These are phyloP conservation scores for Lates calcarifer DNA, from an alignment of 2,113 vertebrate species.

Conservation along the genomic window DNA sequence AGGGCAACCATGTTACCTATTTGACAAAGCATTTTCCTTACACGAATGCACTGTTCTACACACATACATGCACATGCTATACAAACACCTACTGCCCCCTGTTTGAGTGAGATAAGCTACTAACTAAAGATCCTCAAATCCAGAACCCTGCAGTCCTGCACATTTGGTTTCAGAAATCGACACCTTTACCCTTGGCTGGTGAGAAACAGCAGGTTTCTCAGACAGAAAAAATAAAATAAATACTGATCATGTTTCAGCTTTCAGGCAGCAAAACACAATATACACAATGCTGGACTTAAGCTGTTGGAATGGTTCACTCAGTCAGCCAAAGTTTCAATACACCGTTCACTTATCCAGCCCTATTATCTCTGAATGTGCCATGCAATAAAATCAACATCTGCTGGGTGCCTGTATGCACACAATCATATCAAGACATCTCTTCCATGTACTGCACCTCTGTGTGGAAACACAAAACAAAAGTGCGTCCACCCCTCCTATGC, in stretches of 20 bases:
- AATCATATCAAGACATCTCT: constrained; percentile 14
- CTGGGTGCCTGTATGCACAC: not conserved
- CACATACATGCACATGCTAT: not conserved
- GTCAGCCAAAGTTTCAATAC: not conserved
- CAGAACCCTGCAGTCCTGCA: constrained; percentile 37
- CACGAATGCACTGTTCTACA: not conserved
- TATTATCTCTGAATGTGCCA: not conserved
- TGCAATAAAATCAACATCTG: constrained; percentile 17
- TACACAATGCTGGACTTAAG: not conserved
- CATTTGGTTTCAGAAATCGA: constrained; percentile 33
- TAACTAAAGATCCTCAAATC: constrained; percentile 34
- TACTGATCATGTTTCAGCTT: not conserved
- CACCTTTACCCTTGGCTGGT: not conserved
- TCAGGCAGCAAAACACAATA: not conserved
- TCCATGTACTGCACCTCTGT: not conserved
- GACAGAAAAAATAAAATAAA: not conserved
- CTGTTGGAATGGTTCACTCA: not conserved
- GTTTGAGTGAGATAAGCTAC: constrained; percentile 34
- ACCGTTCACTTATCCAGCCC: not conserved
- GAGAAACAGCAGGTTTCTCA: not conserved
- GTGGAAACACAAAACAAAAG: constrained; percentile 28
- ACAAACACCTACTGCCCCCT: constrained; percentile 16
- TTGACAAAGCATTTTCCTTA: constrained; percentile 26
- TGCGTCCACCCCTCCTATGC: not conserved
- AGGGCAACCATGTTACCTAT: constrained; percentile 17